Evolutionary conservation across 2,888 invertebrate species (phyloP), one percentile per base, ranked within the genome.

Genomic region (Sabellastarte sp.): DNA sequence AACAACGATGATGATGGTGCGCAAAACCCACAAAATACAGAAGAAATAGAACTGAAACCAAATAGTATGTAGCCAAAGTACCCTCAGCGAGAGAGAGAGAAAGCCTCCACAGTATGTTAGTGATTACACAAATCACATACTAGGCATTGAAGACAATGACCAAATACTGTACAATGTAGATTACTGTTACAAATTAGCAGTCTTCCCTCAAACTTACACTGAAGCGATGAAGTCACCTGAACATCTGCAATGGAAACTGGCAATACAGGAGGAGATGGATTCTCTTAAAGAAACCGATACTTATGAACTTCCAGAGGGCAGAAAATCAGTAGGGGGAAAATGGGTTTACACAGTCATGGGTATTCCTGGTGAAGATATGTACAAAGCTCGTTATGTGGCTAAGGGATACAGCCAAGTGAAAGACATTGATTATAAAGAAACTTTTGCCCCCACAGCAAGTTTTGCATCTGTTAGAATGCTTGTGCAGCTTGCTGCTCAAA

Each of bases 391-490:
- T 29, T 71, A 57, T 63, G 71, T 71, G 3, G 70, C 70, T 20
- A 70, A 70, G 52, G 68, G 69, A 10, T 68, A 67, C 52, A 62
- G 55, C 32, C 71, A 72, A 58, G 53, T 32, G n/a, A 52, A 57
- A 32, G 71, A 65, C 28, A 41, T 65, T 33, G 72, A 72, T 64
- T 71, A 68, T 53, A 50, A 69, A 1, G 66, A 72, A 60, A 71
- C 72, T n/a, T 71, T 71, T 66, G 57, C 72, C 28, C 71, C 72
- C 10, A 72, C 68, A 26, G 65, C 70, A 26, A 57, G 50, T 26
- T 26, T 69, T 30, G 66, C 67, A 32, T 68, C 67, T 29, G 31
- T 72, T 31, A 56, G 69, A 28, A 57, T 58, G 20, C 15, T 71
- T 28, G 65, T 69, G 63, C 67, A 72, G 57, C n/a, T 67, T 53